Percentiles rank a stretch among this genome's conserved stretches.
phyloP scores from a whole-genome alignment of 1,140 invertebrate genomes.

The Teleogryllus occipitalis region DNA sequence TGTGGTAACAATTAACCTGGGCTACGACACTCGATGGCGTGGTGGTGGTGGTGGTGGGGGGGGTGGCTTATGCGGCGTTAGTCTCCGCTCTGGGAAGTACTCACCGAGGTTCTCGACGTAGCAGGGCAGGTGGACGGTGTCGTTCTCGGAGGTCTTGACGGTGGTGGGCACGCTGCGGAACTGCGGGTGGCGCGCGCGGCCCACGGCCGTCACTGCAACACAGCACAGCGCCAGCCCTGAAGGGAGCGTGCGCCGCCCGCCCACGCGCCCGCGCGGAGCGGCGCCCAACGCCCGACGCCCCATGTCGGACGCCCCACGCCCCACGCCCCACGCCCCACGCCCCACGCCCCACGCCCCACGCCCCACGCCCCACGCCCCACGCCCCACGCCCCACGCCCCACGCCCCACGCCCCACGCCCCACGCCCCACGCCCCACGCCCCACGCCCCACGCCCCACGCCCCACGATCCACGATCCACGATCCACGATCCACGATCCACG shows the following conservation, averaged over 20 bases:
- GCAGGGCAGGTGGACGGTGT: constrained; percentile 64
- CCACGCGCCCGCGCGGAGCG: background rate
- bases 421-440: too few species aligned
- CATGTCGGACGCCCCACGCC: too few species aligned
- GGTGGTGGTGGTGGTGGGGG: too few species aligned
- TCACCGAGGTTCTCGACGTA: constrained; percentile 49
- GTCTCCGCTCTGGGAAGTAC: constrained; percentile 13
- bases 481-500: too few species aligned
- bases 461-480: too few species aligned
- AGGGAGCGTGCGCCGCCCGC: background rate
- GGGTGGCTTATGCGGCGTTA: background rate
- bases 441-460: too few species aligned
- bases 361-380: too few species aligned
- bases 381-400: too few species aligned
- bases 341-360: too few species aligned
- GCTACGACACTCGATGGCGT: background rate
- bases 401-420: too few species aligned
- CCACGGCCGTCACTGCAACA: background rate
- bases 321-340: too few species aligned
- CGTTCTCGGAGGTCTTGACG: constrained; percentile 63
- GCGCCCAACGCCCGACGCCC: too few species aligned
- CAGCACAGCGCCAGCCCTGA: background rate
- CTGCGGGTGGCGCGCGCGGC: constrained; percentile 7
- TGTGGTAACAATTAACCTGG: background rate
- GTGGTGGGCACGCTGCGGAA: constrained; percentile 50